These are phyloP conservation scores for Stratiomys singularior DNA, from an alignment of 2,888 invertebrate genomes.

Conservation along the genomic window DNA sequence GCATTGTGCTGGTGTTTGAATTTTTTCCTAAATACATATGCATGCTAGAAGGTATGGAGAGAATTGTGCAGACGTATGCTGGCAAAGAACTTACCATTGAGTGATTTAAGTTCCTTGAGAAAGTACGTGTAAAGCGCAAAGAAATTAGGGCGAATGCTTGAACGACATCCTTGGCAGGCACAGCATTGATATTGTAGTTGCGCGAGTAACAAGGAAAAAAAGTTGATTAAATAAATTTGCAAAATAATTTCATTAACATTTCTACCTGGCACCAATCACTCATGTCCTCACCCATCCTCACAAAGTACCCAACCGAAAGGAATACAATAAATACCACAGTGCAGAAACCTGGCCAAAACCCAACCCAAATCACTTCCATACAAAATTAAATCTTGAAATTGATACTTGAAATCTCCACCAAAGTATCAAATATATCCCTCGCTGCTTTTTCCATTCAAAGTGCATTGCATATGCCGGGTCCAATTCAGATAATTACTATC, in stretches of 20 bases:
- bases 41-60: not conserved
- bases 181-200: too few species aligned
- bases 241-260: too few species aligned
- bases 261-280: too few species aligned
- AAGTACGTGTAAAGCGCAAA: too few species aligned
- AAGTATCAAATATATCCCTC: conserved; percentile 26
- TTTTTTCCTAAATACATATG: not conserved
- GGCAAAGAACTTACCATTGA: too few species aligned
- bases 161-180: too few species aligned
- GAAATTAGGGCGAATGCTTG: not conserved
- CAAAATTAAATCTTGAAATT: conserved; percentile 28
- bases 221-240: too few species aligned
- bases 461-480: not conserved
- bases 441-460: not conserved
- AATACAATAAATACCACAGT: too few species aligned
- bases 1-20: conserved; percentile 19
- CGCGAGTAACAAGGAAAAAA: too few species aligned
- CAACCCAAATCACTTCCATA: not conserved
- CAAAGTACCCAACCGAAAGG: too few species aligned
- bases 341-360: too few species aligned
- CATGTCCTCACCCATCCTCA: too few species aligned
- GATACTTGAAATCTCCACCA: conserved; percentile 21
- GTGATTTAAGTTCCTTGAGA: not conserved
- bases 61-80: not conserved
- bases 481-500: conserved; percentile 16